Base-by-base conservation (phyloP, 1,140 invertebrate genomes). In the Diabrotica virgifera region DNA sequence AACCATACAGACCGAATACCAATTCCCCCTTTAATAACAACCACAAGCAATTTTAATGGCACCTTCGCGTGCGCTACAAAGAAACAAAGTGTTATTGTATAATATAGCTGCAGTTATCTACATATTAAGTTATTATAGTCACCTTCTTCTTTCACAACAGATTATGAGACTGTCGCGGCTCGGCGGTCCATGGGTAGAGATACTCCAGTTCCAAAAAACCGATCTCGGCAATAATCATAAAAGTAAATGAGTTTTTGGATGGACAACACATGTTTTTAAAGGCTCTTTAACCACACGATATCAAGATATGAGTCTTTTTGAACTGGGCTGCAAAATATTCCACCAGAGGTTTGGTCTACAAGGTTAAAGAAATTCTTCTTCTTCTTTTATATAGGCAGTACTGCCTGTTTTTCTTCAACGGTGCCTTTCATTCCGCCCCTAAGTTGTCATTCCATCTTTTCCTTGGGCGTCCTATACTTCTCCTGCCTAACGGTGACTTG, bases 141-240 rank as follows among this genome's bases (percentile, higher is more conserved):
- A n/a, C n/a, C 40, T 46, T 46, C 8, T 46, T 46, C 40, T 46
- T 46, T 46, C 8, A 8, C 40, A 46, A 46, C 40, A n/a, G 8
- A 46, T 46, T 46, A 46, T 46, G 40, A 24, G 24, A 24, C 24
- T 24, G 24, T 24, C 24, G 24, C 24, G 40, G 8, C 40, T 46
- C n/a, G 40, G 40, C n/a, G 40, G 40, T 46, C 24, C 24, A 24
- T 4, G 24, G 24, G 6, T 46, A 46, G 6, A 46, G 40, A 6
- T n/a, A 46, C 40, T 46, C n/a, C 40, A 46, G 40, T 46, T 46
- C 40, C n/a, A 46, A 46, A 46, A 46, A 46, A 46, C 40, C 40
- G 40, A 46, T n/a, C 40, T 8, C 40, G 40, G 40, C 40, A 10
- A 46, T 46, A 46, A 46, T 46, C 40, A 46, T 46, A 46, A 46